These are phyloP conservation scores for Stomorhina lunata DNA, from an alignment of 2,888 invertebrate genomes.

Conservation along the genomic window DNA sequence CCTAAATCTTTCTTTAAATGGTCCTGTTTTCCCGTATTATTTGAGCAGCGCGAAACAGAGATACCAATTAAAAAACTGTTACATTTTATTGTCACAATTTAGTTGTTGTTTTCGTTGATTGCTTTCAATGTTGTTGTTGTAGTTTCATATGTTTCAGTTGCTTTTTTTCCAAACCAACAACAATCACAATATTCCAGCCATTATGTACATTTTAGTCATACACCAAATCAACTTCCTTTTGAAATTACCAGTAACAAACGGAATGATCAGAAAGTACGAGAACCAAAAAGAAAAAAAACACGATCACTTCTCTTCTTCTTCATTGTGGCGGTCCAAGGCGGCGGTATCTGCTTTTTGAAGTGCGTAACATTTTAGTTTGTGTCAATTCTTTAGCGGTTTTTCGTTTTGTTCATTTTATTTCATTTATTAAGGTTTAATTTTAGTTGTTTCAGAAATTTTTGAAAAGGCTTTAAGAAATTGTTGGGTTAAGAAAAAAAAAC, in stretches of 20 bases:
- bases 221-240: conserved; percentile 15
- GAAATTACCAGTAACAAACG: conserved; percentile 29
- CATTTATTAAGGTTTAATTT: conserved; percentile 57
- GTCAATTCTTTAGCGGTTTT: conserved; percentile 40
- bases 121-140: conserved; percentile 22
- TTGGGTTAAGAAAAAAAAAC: not conserved
- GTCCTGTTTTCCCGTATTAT: not conserved
- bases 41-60: not conserved
- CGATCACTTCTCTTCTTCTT: conserved; percentile 7
- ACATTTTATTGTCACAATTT: conserved; percentile 63
- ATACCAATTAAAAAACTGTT: conserved; percentile 63
- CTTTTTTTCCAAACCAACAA: not conserved
- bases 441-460: conserved; percentile 20
- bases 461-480: not conserved
- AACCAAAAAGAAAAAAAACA: not conserved
- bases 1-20: not conserved
- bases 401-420: conserved; percentile 19
- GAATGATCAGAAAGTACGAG: not conserved
- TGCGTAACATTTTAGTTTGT: conserved; percentile 60
- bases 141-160: conserved; percentile 2
- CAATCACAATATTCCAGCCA: not conserved
- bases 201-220: conserved; percentile 9
- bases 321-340: not conserved
- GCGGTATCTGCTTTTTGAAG: conserved; percentile 51
- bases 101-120: conserved; percentile 38